Conservation (phyloP, 1,140 invertebrate species). For the Paramacrobiotus metropolitanus region DNA sequence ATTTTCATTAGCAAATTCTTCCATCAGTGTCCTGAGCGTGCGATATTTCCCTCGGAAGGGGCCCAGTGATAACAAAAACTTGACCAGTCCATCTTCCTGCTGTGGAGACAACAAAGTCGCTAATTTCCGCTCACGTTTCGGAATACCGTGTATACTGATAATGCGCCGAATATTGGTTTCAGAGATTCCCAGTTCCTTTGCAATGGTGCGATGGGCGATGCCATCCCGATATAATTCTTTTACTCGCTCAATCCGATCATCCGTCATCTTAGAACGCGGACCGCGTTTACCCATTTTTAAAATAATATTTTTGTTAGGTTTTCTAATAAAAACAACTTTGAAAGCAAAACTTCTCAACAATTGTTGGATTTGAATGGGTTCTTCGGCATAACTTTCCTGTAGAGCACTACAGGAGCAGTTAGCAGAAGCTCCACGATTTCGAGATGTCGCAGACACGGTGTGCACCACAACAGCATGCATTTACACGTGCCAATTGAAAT, state of each 20-base stretch:
- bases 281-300: background rate
- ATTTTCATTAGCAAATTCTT: background rate
- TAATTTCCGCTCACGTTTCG: background rate
- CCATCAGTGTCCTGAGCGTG: background rate
- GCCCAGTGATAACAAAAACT: background rate
- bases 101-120: background rate
- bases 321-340: no score
- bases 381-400: no score
- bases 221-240: background rate
- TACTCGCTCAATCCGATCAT: background rate
- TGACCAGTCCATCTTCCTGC: background rate
- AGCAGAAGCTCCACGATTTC: no score
- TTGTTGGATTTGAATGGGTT: no score
- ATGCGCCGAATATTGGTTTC: background rate
- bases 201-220: background rate
- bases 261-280: background rate
- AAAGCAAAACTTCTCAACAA: no score
- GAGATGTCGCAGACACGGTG: no score
- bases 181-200: background rate
- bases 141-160: background rate
- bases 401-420: no score
- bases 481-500: no score
- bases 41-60: background rate
- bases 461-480: no score
- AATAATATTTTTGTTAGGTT: no score